These are phyloP conservation scores for Parasteatoda lunata DNA, from an alignment of 2,888 invertebrate genomes.

Conservation along the genomic window DNA sequence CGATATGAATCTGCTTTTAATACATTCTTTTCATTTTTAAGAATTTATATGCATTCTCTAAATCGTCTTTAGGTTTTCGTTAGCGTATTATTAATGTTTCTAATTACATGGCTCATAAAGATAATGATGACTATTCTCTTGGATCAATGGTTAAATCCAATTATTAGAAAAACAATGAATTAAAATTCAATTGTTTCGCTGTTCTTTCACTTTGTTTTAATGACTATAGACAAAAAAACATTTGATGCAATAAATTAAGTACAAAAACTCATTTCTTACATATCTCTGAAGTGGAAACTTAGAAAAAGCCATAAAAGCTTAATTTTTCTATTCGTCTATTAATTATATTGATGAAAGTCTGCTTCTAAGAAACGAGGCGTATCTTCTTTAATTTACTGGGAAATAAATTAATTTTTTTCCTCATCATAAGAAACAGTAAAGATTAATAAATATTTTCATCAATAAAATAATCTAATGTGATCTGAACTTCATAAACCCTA, in stretches of 20 bases:
- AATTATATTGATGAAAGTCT: background rate
- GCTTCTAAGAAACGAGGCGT: background rate
- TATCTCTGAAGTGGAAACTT: background rate
- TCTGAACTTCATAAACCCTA: no score
- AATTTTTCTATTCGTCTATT: background rate
- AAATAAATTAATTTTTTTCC: background rate
- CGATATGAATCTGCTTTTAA: conserved; percentile 20
- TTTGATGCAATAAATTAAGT: conserved; percentile 20
- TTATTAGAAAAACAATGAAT: conserved; percentile 37
- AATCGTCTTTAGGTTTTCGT: conserved; percentile 25
- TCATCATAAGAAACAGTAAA: background rate
- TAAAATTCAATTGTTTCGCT: conserved; percentile 43
- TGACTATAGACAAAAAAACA: conserved; percentile 14
- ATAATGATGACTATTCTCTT: conserved; percentile 27
- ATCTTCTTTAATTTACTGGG: background rate
- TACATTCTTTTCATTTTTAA: conserved; percentile 13
- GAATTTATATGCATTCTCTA: conserved; percentile 14
- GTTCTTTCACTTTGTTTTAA: conserved; percentile 20
- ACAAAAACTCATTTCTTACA: background rate
- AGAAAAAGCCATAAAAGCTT: background rate
- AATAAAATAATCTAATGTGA: no score
- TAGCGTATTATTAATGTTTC: conserved; percentile 43
- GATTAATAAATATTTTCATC: no score
- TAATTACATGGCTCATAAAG: conserved; percentile 47
- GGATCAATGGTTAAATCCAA: conserved; percentile 37